Conservation (phyloP, 2,888 invertebrate species). For the Plebejus anna region DNA sequence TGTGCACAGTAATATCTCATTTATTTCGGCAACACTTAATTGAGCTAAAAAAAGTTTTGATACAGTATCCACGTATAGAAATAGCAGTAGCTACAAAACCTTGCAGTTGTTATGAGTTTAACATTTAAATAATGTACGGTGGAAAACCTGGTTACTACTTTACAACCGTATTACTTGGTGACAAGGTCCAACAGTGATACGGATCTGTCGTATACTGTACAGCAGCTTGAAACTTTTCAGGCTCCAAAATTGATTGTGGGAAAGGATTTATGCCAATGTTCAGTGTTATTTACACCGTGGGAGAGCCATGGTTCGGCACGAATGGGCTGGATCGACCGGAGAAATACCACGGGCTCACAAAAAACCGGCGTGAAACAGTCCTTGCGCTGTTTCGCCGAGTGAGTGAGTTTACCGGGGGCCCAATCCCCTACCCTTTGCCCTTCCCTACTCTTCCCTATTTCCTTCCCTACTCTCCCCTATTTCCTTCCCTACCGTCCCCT, state of each 20-base stretch:
- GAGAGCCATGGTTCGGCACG: no score
- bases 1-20: conserved; percentile 41
- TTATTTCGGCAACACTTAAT: conserved; percentile 35
- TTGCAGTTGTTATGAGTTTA: background rate
- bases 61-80: conserved; percentile 32
- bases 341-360: no score
- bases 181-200: background rate
- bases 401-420: no score
- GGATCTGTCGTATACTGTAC: background rate
- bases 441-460: no score
- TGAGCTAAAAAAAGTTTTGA: background rate
- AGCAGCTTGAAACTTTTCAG: background rate
- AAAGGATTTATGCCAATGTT: background rate
- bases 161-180: background rate
- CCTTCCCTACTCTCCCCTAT: no score
- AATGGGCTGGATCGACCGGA: no score
- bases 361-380: no score
- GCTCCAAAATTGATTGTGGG: background rate
- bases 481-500: no score
- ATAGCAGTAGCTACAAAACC: background rate
- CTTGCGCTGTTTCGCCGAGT: no score
- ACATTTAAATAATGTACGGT: background rate
- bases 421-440: no score
- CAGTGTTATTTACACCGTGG: no score
- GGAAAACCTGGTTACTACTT: background rate